phyloP scores from a whole-genome alignment of 2,113 vertebrate species.

The Porphyrio hochstetteri region DNA sequence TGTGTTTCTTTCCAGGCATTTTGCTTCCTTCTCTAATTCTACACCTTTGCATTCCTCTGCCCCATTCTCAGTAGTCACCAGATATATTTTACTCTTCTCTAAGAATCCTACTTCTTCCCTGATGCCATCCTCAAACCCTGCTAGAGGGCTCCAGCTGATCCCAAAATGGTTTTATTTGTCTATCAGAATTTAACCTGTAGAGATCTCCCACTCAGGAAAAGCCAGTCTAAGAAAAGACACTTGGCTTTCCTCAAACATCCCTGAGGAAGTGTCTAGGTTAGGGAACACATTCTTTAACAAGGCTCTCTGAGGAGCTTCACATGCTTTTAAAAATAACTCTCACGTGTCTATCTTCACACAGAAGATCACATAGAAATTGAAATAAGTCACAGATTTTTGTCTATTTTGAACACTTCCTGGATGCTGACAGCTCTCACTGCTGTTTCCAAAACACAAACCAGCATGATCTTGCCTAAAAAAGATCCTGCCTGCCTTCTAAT shows the following conservation, averaged over 20 bases:
- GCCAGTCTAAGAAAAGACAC: background rate
- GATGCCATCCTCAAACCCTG: background rate
- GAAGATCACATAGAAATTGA: background rate
- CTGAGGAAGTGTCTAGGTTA: background rate
- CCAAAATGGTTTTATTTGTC: background rate
- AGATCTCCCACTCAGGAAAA: background rate
- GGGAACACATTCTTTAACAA: background rate
- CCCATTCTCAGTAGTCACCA: background rate
- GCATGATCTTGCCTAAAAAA: background rate
- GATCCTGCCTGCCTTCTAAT: background rate
- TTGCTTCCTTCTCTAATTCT: background rate
- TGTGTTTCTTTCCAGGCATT: background rate
- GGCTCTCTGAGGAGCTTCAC: constrained; percentile 22
- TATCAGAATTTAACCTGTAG: background rate
- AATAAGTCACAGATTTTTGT: constrained; percentile 17
- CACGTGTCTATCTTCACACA: background rate
- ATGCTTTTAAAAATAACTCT: constrained; percentile 43
- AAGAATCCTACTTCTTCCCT: background rate
- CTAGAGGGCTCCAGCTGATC: background rate
- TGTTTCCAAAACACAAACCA: background rate
- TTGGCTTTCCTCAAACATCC: background rate
- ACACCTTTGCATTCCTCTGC: background rate
- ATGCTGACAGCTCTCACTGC: background rate
- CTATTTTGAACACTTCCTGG: constrained; percentile 6
- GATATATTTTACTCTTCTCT: background rate